A percentile compares a stretch with the other conserved stretches of the same genome.
These are phyloP conservation scores for Trichechus manatus DNA, from an alignment of 2,113 vertebrate species.

Conservation along the genomic window DNA sequence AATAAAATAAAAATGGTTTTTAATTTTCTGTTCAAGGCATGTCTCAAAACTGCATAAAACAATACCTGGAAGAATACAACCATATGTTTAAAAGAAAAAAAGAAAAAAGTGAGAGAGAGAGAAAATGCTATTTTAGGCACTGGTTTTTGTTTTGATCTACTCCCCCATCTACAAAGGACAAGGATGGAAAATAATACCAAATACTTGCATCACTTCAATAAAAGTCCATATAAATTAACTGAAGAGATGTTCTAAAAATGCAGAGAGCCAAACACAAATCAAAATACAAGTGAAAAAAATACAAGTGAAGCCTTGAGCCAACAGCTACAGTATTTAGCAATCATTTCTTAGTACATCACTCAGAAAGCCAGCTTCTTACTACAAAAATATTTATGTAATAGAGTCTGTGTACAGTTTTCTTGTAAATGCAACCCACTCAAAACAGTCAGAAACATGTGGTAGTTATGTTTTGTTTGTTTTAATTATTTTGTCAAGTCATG, in stretches of 20 bases:
- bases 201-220: slow-evolving; percentile 16
- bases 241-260: background rate
- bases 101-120: background rate
- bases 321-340: slow-evolving; percentile 33
- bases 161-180: background rate
- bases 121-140: background rate
- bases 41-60: slow-evolving; percentile 67
- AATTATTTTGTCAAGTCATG: slow-evolving; percentile 35
- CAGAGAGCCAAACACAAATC: background rate
- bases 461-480: background rate
- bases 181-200: background rate
- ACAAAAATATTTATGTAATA: slow-evolving; percentile 65
- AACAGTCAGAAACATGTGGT: background rate
- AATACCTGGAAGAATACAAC: slow-evolving; percentile 16
- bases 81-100: background rate
- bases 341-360: slow-evolving; percentile 49
- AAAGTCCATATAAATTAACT: slow-evolving; percentile 36
- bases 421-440: slow-evolving; percentile 22
- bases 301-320: slow-evolving; percentile 16
- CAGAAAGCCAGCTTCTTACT: slow-evolving; percentile 15
- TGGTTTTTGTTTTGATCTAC: slow-evolving; percentile 13
- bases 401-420: slow-evolving; percentile 41
- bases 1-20: slow-evolving; percentile 30
- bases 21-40: slow-evolving; percentile 58
- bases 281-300: slow-evolving; percentile 45